Evolutionary conservation across 2,888 invertebrate species (phyloP).

Genomic region (Poecilus cupreus): DNA sequence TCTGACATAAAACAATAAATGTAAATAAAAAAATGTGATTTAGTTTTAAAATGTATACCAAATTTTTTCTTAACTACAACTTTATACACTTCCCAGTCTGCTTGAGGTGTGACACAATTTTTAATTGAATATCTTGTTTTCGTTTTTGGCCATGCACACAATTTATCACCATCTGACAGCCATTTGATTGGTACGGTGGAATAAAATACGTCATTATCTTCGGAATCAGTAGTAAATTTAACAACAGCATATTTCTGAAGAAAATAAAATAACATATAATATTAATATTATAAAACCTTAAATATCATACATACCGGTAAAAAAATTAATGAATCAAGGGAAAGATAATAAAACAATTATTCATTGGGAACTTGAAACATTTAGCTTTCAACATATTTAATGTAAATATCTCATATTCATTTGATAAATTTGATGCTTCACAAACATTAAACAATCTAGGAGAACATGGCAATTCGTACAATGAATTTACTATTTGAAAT

Average conservation of each 20-base stretch:
- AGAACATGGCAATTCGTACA: not conserved
- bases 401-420: not conserved
- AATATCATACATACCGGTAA: no score
- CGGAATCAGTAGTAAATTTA: not conserved
- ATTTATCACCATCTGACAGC: not conserved
- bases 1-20: not conserved
- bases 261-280: no score
- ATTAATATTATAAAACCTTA: no score
- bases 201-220: not conserved
- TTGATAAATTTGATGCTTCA: not conserved
- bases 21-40: no score
- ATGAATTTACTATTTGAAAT: not conserved
- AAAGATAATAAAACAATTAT: constrained; percentile 1
- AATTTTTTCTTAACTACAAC: not conserved
- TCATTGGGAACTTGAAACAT: not conserved
- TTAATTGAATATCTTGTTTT: not conserved
- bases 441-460: not conserved
- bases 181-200: constrained; percentile 12
- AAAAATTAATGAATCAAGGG: not conserved
- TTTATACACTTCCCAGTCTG: not conserved
- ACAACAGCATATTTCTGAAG: not conserved
- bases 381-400: constrained; percentile 13
- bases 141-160: constrained; percentile 2
- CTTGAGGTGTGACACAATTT: constrained; percentile 2
- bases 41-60: no score